Conservation (phyloP, 2,797 vertebrate genomes). For the Karalla daura region DNA sequence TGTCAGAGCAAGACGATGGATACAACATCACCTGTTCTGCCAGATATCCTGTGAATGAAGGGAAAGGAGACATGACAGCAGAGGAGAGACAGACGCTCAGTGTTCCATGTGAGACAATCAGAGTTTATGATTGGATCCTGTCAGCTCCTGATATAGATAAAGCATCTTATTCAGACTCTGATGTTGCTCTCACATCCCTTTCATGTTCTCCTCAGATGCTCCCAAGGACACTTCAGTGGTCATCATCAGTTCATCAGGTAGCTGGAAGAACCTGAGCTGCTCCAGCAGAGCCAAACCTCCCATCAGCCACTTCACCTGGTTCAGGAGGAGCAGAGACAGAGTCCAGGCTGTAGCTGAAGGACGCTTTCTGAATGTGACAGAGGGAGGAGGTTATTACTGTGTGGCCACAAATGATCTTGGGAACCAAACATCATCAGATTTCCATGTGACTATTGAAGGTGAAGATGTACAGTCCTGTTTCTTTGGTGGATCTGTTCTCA, state of each 20-base stretch:
- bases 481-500: neutral
- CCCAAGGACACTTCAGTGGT: conserved; percentile 35
- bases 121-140: neutral
- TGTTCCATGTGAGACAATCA: conserved; percentile 33
- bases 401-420: neutral
- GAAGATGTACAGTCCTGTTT: no score
- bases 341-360: conserved; percentile 6
- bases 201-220: conserved; percentile 49
- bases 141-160: neutral
- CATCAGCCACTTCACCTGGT: conserved; percentile 62
- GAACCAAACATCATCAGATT: neutral
- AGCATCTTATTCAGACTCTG: neutral
- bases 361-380: conserved; percentile 27
- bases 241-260: conserved; percentile 34
- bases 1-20: conserved; percentile 40
- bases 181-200: neutral
- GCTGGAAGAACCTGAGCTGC: conserved; percentile 70
- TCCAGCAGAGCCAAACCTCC: conserved; percentile 72
- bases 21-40: conserved; percentile 46
- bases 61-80: neutral
- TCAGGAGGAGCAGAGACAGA: conserved; percentile 27
- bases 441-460: conserved; percentile 12
- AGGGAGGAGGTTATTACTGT: conserved; percentile 47
- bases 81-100: conserved; percentile 3
- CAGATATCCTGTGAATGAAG: conserved; percentile 36